Percentiles rank a stretch among this genome's conserved stretches.
These are phyloP conservation scores for Bombus ignitus DNA, from an alignment of 1,140 invertebrate species.

Conservation along the genomic window DNA sequence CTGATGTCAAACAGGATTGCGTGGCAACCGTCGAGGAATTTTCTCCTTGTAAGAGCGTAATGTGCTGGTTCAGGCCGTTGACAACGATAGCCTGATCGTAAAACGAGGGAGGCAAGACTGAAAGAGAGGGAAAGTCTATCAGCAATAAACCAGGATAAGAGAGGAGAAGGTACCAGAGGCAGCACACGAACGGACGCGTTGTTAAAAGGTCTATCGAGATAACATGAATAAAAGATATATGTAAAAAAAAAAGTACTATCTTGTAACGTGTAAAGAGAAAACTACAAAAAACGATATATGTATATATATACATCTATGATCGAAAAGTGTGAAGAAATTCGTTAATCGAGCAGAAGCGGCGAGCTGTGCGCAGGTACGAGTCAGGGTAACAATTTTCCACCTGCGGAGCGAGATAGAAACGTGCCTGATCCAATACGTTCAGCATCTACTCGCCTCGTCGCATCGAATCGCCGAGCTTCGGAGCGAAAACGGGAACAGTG, in stretches of 20 bases:
- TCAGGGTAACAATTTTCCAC: neutral
- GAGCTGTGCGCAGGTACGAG: neutral
- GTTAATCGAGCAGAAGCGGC: neutral
- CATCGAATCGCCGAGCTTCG: neutral
- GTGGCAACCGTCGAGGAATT: conserved; percentile 3
- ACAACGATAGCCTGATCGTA: conserved; percentile 41
- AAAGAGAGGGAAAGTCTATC: neutral
- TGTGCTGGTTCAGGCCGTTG: conserved; percentile 15
- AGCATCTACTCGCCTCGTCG: neutral
- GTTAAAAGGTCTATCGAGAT: neutral
- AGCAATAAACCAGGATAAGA: neutral
- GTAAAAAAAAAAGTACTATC: neutral
- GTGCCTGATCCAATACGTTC: conserved; percentile 15
- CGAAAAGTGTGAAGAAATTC: conserved; percentile 1
- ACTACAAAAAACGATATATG: neutral
- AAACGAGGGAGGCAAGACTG: neutral
- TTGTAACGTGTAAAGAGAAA: neutral
- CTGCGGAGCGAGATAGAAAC: neutral
- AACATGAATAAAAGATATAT: neutral
- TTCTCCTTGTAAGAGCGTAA: conserved; percentile 6
- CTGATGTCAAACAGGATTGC: conserved; percentile 18
- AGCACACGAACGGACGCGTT: neutral
- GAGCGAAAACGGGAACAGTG: neutral
- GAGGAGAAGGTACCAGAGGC: neutral
- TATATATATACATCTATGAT: neutral